Percentiles rank a stretch among this genome's conserved stretches.
Conservation (phyloP, 2,888 invertebrate genomes). For the Gibbula magus region DNA sequence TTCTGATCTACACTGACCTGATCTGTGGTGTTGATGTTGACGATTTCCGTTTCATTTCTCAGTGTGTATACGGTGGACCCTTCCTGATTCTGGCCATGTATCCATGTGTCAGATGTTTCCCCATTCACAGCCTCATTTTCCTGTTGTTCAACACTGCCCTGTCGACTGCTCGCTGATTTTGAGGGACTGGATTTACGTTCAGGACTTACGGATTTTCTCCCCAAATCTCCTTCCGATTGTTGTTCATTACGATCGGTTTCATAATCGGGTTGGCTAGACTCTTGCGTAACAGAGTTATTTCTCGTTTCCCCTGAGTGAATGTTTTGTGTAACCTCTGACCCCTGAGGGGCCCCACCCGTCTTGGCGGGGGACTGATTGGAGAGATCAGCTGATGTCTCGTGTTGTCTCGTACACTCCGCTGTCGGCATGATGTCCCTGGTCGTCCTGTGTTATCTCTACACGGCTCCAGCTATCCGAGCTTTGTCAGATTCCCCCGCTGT, state of each 20-base stretch:
- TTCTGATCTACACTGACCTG: neutral
- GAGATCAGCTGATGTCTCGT: neutral
- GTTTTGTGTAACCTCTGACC: neutral
- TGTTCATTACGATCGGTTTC: neutral
- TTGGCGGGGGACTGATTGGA: neutral
- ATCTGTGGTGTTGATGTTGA: neutral
- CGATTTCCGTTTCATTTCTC: neutral
- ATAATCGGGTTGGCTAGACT: conserved; percentile 20
- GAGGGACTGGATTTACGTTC: conserved; percentile 21
- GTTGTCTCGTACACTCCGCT: neutral
- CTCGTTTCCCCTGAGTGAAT: neutral
- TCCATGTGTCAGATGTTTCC: conserved; percentile 26
- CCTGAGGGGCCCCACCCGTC: neutral
- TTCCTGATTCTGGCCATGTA: neutral
- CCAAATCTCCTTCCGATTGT: neutral
- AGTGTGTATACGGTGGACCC: neutral
- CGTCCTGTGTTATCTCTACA: no score
- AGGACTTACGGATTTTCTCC: conserved; percentile 16
- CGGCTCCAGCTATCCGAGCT: neutral
- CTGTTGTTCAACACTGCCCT: conserved; percentile 20
- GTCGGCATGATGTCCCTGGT: neutral
- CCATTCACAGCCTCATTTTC: conserved; percentile 27
- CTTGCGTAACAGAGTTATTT: conserved; percentile 10
- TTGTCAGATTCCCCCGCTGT: neutral
- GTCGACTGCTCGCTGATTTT: conserved; percentile 25